These are phyloP conservation scores for Papilio xuthus DNA, from an alignment of 1,140 invertebrate species.

Conservation along the genomic window DNA sequence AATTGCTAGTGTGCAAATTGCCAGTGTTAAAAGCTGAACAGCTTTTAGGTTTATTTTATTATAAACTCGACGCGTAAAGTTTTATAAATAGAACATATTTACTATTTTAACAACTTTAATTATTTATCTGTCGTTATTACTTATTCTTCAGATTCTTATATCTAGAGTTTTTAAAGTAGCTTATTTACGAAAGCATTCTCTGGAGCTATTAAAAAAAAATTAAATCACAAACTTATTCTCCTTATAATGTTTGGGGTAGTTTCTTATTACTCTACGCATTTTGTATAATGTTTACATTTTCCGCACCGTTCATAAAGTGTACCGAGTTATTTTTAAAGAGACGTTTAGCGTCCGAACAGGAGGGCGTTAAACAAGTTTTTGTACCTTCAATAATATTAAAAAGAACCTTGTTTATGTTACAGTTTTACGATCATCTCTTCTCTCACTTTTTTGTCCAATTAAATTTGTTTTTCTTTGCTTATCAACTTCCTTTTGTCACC, in stretches of 20 bases:
- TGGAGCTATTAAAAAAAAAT: too few species aligned
- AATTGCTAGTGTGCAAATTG: conserved; percentile 22
- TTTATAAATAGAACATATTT: background rate
- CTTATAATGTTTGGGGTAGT: too few species aligned
- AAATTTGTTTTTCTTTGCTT: conserved; percentile 35
- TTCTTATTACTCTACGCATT: background rate
- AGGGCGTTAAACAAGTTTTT: conserved; percentile 22
- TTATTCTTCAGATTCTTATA: too few species aligned
- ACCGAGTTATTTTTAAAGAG: conserved; percentile 1
- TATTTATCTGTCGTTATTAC: background rate
- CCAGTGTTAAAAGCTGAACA: background rate
- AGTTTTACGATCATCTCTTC: background rate
- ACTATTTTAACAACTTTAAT: background rate
- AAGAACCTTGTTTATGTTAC: conserved; percentile 18
- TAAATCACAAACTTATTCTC: too few species aligned
- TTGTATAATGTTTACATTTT: background rate
- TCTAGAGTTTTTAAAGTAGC: too few species aligned
- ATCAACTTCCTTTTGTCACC: background rate
- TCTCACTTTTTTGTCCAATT: background rate
- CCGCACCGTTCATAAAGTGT: background rate
- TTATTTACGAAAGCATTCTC: too few species aligned
- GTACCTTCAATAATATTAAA: background rate
- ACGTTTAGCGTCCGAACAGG: conserved; percentile 1
- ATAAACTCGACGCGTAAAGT: background rate
- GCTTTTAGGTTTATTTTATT: conserved; percentile 4